These are phyloP conservation scores for Erpetoichthys calabaricus DNA, from an alignment of 2,797 vertebrate genomes.

Conservation along the genomic window DNA sequence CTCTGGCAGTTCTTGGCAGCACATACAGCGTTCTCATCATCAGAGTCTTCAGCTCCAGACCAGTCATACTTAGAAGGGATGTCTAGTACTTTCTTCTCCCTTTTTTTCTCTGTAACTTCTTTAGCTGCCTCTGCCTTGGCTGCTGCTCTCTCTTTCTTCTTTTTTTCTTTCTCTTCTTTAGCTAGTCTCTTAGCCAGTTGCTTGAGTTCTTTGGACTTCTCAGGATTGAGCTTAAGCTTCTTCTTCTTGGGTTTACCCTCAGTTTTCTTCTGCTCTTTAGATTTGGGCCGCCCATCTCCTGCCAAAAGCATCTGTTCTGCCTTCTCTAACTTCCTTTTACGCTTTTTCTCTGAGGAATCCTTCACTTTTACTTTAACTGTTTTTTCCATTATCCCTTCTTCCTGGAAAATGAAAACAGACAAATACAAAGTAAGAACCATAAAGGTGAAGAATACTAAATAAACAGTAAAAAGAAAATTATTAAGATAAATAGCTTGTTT, in stretches of 20 bases:
- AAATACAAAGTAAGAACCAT: conserved; percentile 7
- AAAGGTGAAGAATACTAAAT: neutral
- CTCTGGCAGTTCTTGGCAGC: conserved; percentile 90
- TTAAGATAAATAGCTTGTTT: too few relatives aligned
- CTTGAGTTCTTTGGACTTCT: conserved; percentile 87
- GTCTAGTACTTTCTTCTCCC: conserved; percentile 88
- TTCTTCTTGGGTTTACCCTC: conserved; percentile 89
- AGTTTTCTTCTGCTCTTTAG: conserved; percentile 79
- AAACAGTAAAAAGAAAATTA: too few relatives aligned
- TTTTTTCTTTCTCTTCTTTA: conserved; percentile 92
- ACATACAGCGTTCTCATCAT: conserved; percentile 92
- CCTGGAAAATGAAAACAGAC: conserved; percentile 36
- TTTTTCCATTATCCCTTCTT: conserved; percentile 80
- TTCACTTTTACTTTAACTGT: conserved; percentile 81
- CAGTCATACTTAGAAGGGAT: conserved; percentile 97
- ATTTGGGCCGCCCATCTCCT: conserved; percentile 57
- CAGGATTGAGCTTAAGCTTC: conserved; percentile 81
- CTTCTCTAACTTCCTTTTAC: conserved; percentile 83
- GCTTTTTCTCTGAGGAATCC: conserved; percentile 80
- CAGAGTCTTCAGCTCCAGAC: conserved; percentile 94
- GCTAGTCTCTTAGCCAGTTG: conserved; percentile 87
- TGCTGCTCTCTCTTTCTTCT: conserved; percentile 78
- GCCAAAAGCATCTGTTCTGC: conserved; percentile 74
- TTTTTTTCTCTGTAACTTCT: conserved; percentile 77
- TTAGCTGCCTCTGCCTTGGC: conserved; percentile 72